Conservation (phyloP, 1,140 invertebrate species). For the Dysdera silvatica region DNA sequence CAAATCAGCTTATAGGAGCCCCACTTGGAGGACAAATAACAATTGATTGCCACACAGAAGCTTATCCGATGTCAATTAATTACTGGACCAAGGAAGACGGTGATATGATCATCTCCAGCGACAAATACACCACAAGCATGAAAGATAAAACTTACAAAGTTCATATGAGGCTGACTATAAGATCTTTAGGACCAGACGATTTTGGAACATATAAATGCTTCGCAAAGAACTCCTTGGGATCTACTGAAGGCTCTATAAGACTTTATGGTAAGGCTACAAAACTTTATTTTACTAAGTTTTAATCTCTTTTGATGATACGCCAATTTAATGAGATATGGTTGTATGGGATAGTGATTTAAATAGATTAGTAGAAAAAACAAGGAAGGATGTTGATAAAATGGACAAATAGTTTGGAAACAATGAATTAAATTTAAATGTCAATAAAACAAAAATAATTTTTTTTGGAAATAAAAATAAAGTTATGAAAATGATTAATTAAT, state of each 20-base stretch:
- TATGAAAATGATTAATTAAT: too few relatives aligned
- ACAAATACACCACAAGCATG: conserved; percentile 24
- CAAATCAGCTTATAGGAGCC: conserved; percentile 46
- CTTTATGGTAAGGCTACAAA: conserved; percentile 88
- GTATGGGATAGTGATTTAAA: too few relatives aligned
- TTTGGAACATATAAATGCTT: conserved; percentile 80
- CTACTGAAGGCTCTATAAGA: conserved; percentile 81
- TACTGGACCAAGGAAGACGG: conserved; percentile 36
- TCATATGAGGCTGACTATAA: conserved; percentile 33
- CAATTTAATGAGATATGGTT: too few relatives aligned
- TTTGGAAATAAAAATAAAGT: too few relatives aligned
- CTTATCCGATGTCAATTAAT: conserved; percentile 34
- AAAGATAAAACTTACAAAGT: conserved; percentile 30
- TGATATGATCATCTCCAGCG: conserved; percentile 21
- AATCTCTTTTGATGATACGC: too few relatives aligned
- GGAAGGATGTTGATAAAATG: too few relatives aligned
- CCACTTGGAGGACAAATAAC: conserved; percentile 43
- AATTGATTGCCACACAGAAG: conserved; percentile 45
- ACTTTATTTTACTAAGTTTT: too few relatives aligned
- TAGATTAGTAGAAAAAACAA: too few relatives aligned
- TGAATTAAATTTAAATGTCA: too few relatives aligned
- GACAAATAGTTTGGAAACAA: too few relatives aligned
- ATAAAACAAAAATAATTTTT: too few relatives aligned
- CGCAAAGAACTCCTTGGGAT: conserved; percentile 83
- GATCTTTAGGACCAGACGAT: conserved; percentile 49